Conservation (phyloP, 2,113 vertebrate species). For the Dipodomys ordii region DNA sequence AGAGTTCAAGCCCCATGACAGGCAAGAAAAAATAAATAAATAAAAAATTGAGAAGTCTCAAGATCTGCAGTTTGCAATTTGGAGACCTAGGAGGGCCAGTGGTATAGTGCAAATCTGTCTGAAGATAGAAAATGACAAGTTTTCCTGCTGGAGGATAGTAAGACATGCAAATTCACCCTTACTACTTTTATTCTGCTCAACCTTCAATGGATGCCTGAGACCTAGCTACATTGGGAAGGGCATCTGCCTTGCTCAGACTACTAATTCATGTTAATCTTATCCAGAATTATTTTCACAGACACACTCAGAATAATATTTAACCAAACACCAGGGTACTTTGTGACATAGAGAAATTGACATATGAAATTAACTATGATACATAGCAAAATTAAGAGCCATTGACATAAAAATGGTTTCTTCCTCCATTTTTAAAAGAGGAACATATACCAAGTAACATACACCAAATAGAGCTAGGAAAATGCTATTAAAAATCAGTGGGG, state of each 20-base stretch:
- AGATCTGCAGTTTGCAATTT: background rate
- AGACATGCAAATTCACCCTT: background rate
- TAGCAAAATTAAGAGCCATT: background rate
- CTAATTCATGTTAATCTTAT: background rate
- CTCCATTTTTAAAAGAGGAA: background rate
- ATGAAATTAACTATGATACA: conserved; percentile 1
- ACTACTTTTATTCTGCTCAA: background rate
- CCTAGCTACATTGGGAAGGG: background rate
- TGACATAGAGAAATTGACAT: background rate
- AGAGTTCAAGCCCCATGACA: no score
- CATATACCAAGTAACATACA: background rate
- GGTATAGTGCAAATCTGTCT: background rate
- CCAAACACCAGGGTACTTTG: background rate
- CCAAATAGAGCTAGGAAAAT: background rate
- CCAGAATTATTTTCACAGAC: background rate
- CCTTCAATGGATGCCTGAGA: background rate
- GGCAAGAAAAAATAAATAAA: no score
- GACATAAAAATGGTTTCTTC: background rate
- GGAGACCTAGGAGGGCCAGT: background rate
- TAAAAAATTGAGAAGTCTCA: background rate
- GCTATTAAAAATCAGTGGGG: background rate
- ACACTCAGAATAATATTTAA: background rate
- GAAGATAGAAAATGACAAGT: background rate
- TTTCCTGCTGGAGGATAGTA: background rate
- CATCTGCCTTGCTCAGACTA: background rate